Evolutionary conservation across 2,113 vertebrate species (phyloP).

Genomic region (Polypterus bichir): DNA sequence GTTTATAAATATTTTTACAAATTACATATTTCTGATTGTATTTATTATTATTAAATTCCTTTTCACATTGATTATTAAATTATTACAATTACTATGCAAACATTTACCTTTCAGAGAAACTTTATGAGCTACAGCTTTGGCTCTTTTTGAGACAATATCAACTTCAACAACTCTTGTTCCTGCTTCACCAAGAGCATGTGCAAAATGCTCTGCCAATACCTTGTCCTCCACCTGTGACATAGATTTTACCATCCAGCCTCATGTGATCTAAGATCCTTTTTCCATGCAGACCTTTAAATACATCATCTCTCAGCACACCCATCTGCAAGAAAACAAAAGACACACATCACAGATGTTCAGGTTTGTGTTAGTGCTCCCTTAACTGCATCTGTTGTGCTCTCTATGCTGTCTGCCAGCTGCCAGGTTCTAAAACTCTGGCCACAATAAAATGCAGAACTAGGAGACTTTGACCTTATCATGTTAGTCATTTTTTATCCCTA

Average conservation of each 20-base stretch:
- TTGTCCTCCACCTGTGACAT: slow-evolving; percentile 54
- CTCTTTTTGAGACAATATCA: slow-evolving; percentile 51
- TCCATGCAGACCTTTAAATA: slow-evolving; percentile 46
- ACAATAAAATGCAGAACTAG: too few species aligned
- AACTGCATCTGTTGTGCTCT: too few species aligned
- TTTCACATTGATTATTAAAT: neutral
- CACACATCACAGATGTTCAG: too few species aligned
- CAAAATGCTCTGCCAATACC: slow-evolving; percentile 59
- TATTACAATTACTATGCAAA: too few species aligned
- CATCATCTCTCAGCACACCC: slow-evolving; percentile 29
- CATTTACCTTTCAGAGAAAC: slow-evolving; percentile 55
- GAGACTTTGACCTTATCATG: too few species aligned
- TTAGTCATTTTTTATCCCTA: too few species aligned
- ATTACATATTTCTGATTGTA: neutral
- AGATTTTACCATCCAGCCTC: slow-evolving; percentile 50
- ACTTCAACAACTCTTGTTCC: slow-evolving; percentile 57
- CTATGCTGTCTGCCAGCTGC: too few species aligned
- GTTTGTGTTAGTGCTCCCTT: too few species aligned
- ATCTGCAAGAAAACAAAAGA: too few species aligned
- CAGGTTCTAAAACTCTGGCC: too few species aligned
- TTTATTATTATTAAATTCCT: neutral
- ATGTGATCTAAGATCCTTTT: slow-evolving; percentile 47
- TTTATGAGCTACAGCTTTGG: slow-evolving; percentile 44
- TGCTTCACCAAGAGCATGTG: slow-evolving; percentile 54
- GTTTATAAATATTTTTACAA: too few species aligned